Conservation (phyloP, 2,888 invertebrate species). For the Cremastinae sp. region DNA sequence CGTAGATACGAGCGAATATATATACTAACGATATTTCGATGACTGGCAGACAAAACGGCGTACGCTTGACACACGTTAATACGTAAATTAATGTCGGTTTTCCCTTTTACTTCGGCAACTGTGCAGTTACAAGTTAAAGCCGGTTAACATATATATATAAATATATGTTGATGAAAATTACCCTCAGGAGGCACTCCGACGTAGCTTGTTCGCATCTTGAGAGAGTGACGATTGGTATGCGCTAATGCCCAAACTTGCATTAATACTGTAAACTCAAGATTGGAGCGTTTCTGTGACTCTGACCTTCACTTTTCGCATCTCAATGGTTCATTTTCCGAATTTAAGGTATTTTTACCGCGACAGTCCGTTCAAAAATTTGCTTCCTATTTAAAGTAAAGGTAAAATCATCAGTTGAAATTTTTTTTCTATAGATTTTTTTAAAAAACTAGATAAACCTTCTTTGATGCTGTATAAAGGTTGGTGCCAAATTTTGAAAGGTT, state of each 20-base stretch:
- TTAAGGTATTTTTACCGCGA: too few relatives aligned
- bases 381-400: too few relatives aligned
- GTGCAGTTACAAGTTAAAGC: not conserved
- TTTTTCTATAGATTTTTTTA: too few relatives aligned
- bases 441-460: too few relatives aligned
- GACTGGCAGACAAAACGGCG: constrained; percentile 5
- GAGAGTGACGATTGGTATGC: constrained; percentile 1
- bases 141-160: constrained; percentile 2
- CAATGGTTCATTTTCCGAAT: too few relatives aligned
- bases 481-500: too few relatives aligned
- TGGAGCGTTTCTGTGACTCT: not conserved
- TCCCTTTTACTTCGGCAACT: not conserved
- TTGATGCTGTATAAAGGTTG: too few relatives aligned
- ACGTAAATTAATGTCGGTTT: not conserved
- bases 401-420: too few relatives aligned
- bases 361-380: too few relatives aligned
- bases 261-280: not conserved
- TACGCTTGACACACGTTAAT: not conserved
- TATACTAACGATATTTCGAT: constrained; percentile 1
- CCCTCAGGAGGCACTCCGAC: constrained; percentile 5
- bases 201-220: not conserved
- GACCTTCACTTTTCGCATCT: constrained; percentile 3
- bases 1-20: not conserved
- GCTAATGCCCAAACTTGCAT: not conserved
- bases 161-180: constrained; percentile 21